Base-by-base conservation (phyloP, 2,888 invertebrate genomes). In the Parochlus steinenii region DNA sequence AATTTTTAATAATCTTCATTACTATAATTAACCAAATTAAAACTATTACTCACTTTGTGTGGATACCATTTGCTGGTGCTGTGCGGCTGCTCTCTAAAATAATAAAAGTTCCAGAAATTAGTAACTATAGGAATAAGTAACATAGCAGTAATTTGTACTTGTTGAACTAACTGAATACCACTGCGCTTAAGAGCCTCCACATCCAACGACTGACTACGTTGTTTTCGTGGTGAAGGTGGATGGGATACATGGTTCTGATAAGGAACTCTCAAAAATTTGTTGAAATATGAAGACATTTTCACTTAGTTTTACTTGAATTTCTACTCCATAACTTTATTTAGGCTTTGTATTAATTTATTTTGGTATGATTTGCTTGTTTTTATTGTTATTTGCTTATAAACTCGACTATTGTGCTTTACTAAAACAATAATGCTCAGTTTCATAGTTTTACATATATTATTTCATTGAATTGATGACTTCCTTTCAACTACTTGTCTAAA, bases 21-120 rank as follows among this genome's bases (percentile, higher is more conserved):
- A n/a, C n/a, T n/a, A n/a, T n/a, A n/a, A n/a, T n/a, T n/a, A n/a
- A n/a, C n/a, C n/a, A n/a, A n/a, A n/a, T n/a, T n/a, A n/a, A n/a
- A n/a, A n/a, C n/a, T n/a, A n/a, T 22, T 51, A 58, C 58, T 58
- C 40, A 58, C 58, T 59, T 53, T 58, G 58, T 44, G 71, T 62
- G 39, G 68, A 64, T 49, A 67, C 54, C 46, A 69, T 67, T 46
- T 72, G 68, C 46, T 74, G 74, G 53, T 74, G 70, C 43, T 68
- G 73, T 43, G 69, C 67, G 45, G 69, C 66, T 51, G 68, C 69
- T 58, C 71, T 74, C 77, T 78, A 31, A 38, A 37, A 38, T 16
- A 39, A 34, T 25, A 34, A 38, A 26, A 22, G 32, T 16, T 18
- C 17, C 32, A 10, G 19, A 10, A 23, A 27, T 16, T n/a, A 26